phyloP scores from a whole-genome alignment of 2,113 vertebrate species.

The Chelonoidis abingdonii region DNA sequence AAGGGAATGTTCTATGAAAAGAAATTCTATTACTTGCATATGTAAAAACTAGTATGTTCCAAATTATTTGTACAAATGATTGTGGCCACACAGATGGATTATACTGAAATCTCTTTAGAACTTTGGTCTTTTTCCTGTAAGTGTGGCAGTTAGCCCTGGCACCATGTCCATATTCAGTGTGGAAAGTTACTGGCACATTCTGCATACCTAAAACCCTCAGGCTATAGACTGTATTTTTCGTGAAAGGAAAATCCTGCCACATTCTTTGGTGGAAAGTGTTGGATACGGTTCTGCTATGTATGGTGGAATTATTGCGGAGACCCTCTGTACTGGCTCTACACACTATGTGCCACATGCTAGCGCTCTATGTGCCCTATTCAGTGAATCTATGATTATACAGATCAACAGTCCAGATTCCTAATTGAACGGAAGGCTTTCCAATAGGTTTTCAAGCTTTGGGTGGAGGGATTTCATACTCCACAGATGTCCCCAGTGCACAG shows the following conservation, averaged over 20 bases:
- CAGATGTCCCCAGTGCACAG: background rate
- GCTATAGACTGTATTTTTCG: background rate
- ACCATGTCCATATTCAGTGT: accelerated
- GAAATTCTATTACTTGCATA: background rate
- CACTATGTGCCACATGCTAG: background rate
- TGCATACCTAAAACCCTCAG: background rate
- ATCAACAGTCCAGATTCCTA: background rate
- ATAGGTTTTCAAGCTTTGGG: background rate
- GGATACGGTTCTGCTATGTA: background rate
- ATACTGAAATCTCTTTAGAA: background rate
- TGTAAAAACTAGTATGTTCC: background rate
- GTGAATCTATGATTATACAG: background rate
- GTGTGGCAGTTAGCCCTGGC: background rate
- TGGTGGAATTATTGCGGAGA: background rate
- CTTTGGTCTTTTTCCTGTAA: background rate
- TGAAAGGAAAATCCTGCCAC: background rate
- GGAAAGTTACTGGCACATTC: background rate
- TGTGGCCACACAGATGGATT: background rate
- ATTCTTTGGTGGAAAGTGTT: background rate
- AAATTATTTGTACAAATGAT: accelerated
- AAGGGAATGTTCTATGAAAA: background rate
- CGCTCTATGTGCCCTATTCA: background rate
- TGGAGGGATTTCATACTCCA: background rate
- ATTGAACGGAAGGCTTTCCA: background rate
- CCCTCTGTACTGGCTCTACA: background rate